phyloP scores from a whole-genome alignment of 2,113 vertebrate genomes.

The Vulpes ferrilata region DNA sequence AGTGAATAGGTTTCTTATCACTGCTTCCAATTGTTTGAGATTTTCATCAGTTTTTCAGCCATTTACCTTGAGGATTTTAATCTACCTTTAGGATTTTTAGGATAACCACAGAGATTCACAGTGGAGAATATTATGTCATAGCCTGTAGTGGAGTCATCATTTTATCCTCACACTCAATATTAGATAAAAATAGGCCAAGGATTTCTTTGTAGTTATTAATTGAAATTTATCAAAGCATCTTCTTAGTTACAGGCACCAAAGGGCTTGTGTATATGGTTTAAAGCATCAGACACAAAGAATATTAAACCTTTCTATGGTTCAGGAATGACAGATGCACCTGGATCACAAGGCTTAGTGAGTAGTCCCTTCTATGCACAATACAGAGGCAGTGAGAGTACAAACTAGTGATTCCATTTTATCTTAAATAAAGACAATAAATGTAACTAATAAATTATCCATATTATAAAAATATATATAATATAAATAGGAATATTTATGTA shows the following conservation, averaged over 20 bases:
- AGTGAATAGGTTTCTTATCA: background rate
- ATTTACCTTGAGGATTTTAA: background rate
- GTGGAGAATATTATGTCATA: background rate
- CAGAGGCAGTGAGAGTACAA: accelerated
- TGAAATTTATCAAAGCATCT: background rate
- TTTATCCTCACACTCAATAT: background rate
- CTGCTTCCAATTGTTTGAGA: background rate
- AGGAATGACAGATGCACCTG: background rate
- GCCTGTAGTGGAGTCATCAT: background rate
- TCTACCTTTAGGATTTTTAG: background rate
- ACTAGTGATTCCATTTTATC: background rate
- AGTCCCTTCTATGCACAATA: background rate
- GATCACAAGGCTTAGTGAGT: background rate
- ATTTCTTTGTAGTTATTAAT: background rate
- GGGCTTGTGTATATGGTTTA: background rate
- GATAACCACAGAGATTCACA: background rate
- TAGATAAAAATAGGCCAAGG: background rate
- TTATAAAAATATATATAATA: too few relatives aligned
- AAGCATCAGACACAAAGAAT: background rate
- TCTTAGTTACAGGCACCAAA: background rate
- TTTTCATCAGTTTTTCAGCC: background rate
- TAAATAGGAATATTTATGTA: too few relatives aligned
- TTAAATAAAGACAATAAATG: background rate
- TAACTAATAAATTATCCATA: too few relatives aligned
- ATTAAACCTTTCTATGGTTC: background rate